Base-by-base conservation (phyloP, 2,113 vertebrate genomes). In the Percopsis transmontana region DNA sequence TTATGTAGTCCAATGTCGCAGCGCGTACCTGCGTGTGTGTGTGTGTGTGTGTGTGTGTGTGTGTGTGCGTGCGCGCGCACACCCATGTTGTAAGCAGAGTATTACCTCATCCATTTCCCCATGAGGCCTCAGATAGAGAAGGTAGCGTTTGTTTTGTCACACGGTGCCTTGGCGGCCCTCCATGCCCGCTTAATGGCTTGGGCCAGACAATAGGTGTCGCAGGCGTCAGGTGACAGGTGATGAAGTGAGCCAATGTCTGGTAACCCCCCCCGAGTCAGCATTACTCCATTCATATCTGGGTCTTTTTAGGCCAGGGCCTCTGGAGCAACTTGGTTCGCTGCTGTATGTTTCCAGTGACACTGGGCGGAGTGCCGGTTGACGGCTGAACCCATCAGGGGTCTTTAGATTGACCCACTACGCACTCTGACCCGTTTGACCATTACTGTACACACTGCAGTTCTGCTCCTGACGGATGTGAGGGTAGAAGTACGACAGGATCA, bases 81-180 rank as follows among this genome's bases (percentile, higher is more conserved):
- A 70, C 55, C n/a, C 74, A 78, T 64, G 67, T 66, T 80, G 81
- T 81, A 81, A 86, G 79, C 27, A 20, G 85, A 78, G 82, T 82
- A 80, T 89, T 89, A 89, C 85, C 75, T 87, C 86, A 87, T 64
- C 41, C 45, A 64, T 76, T 72, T 73, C 72, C 76, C 67, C 33
- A 14, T 19, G 73, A 82, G 83, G 12, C 66, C 42, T 47, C 82
- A 81, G 74, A 69, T 78, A 75, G 50, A 72, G 68, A 72, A 87
- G 84, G 84, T 65, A 68, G 48, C 61, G 39, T 76, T 87, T 89
- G 85, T 84, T 79, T 86, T 63, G 77, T 85, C 57, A 70, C 62
- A 58, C 2, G 57, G 82, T 69, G 40, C 68, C 80, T 72, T 5
- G 65, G 54, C 39, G 40, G 56, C 71, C 59, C 66, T 58, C 63